These are phyloP conservation scores for Sceliomorpha sp. DNA, from an alignment of 2,888 invertebrate genomes.

Conservation along the genomic window DNA sequence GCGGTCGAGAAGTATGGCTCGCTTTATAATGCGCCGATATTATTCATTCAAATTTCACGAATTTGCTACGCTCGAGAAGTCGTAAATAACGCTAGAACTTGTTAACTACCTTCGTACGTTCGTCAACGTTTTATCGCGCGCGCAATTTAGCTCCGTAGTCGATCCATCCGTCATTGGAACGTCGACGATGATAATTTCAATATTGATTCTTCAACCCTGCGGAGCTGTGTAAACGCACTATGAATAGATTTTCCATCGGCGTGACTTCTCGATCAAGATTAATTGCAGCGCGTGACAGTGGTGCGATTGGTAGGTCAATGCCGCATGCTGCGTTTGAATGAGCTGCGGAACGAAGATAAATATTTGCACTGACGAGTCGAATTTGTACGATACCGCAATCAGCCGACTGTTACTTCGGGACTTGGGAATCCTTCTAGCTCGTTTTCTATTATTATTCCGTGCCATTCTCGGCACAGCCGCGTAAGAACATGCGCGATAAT, in stretches of 20 bases:
- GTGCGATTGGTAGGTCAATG: slow-evolving; percentile 46
- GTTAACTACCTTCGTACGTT: slow-evolving; percentile 6
- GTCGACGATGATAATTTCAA: slow-evolving; percentile 72
- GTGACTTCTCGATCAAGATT: slow-evolving; percentile 70
- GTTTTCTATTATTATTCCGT: too few species aligned
- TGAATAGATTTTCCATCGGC: slow-evolving; percentile 64
- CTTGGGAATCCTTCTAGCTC: too few species aligned
- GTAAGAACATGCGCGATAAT: too few species aligned
- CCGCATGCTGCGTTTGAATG: slow-evolving; percentile 43
- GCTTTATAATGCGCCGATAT: slow-evolving; percentile 28
- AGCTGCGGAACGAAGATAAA: slow-evolving; percentile 70
- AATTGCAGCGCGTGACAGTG: slow-evolving; percentile 71
- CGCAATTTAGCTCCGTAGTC: slow-evolving; percentile 13
- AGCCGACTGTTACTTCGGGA: slow-evolving; percentile 46
- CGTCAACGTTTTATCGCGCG: slow-evolving; percentile 8
- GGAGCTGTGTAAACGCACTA: slow-evolving; percentile 49
- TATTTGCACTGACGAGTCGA: slow-evolving; percentile 75
- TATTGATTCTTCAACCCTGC: slow-evolving; percentile 70
- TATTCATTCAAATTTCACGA: slow-evolving; percentile 39
- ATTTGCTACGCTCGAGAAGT: slow-evolving; percentile 23
- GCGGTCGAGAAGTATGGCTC: not conserved
- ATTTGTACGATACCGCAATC: slow-evolving; percentile 69
- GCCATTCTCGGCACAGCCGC: too few species aligned
- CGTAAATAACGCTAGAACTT: slow-evolving; percentile 22
- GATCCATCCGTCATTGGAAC: slow-evolving; percentile 38